Percentiles rank a stretch among this genome's conserved stretches.
phyloP scores from a whole-genome alignment of 2,888 invertebrate species.

The Ferrisia virgata region DNA sequence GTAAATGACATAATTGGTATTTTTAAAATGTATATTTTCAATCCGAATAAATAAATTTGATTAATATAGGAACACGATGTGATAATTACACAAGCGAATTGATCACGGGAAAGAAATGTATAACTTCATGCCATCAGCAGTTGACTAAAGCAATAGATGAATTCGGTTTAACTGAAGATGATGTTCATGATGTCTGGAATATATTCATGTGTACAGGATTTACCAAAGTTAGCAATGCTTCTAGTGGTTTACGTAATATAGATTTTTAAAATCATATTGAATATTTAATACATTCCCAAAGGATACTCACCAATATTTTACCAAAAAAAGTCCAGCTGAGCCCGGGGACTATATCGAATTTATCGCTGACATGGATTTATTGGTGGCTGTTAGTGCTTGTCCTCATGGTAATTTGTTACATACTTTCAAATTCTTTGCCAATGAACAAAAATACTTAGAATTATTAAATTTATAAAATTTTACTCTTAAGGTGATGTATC shows the following conservation, averaged over 20 bases:
- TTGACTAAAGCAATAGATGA: conserved; percentile 54
- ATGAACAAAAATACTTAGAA: background rate
- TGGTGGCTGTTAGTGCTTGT: conserved; percentile 35
- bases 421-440: background rate
- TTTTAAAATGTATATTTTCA: background rate
- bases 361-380: conserved; percentile 57
- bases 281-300: conserved; percentile 45
- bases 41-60: background rate
- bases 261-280: background rate
- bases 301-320: conserved; percentile 57
- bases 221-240: conserved; percentile 49
- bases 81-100: conserved; percentile 57
- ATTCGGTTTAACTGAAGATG: conserved; percentile 52
- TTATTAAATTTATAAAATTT: background rate
- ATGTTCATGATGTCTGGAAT: conserved; percentile 59
- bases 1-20: background rate
- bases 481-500: conserved; percentile 29
- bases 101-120: conserved; percentile 55
- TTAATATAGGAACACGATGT: conserved; percentile 52
- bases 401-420: conserved; percentile 29
- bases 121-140: conserved; percentile 56
- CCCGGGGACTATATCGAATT: conserved; percentile 58
- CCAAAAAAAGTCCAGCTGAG: conserved; percentile 56
- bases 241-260: background rate
- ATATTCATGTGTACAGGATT: conserved; percentile 58